Base-by-base conservation (phyloP, 1,140 invertebrate genomes). In the Drosophila kurseongensis region DNA sequence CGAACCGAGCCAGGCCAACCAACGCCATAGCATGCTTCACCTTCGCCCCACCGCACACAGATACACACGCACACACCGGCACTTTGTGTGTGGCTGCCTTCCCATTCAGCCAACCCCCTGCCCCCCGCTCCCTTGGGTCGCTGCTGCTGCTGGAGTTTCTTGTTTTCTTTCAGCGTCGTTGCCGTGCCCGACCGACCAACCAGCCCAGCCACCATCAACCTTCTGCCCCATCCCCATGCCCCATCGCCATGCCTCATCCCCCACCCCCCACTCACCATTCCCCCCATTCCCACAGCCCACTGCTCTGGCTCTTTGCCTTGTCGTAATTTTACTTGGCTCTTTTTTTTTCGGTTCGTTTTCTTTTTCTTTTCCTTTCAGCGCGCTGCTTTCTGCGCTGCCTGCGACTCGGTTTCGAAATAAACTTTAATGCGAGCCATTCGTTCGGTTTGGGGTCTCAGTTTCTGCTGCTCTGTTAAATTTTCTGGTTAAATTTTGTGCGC, bases 241-340 rank as follows among this genome's bases (percentile, higher is more conserved):
- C 40, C 61, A 18, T 29, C 13, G 5, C 38, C 38, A 7, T n/a
- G 7, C n/a, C n/a, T 18, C 23, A 48, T 9, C 47, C 23, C 36
- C 18, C 45, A 13, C 16, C 58, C 63, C 18, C 40, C 61, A 23
- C 38, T 38, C 51, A 18, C 50, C 35, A 62, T 59, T 45, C 38
- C 29, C 38, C 63, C 50, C 57, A 51, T 55, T 47, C 68, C 51
- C 59, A 52, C 29, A 51, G 48, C 48, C 48, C 48, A 51, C 27
- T 35, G 29, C 65, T 50, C 62, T 61, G 65, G 58, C 54, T 67
- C 56, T 75, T 81, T 72, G 69, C 75, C 84, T 88, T 83, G 83
- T 88, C 83, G 83, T 88, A 86, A 86, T 86, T 86, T 88, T 86
- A 89, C 83, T 86, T 82, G 83, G 80, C 63, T 82, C 82, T 82